These are phyloP conservation scores for Amblyteles armatorius DNA, from an alignment of 2,888 invertebrate species.

Conservation along the genomic window DNA sequence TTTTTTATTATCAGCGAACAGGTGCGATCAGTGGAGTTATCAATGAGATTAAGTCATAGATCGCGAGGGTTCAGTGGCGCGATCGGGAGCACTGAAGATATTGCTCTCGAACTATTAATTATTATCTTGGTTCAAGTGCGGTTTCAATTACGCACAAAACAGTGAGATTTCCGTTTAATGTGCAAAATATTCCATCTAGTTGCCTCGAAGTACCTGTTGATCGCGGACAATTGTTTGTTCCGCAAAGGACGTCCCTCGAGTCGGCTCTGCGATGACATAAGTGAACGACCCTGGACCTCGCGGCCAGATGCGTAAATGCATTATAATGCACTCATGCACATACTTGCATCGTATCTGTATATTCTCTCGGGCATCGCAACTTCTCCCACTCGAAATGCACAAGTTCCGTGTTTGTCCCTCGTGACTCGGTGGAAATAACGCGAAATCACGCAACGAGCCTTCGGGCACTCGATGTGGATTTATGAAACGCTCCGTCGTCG, in stretches of 20 bases:
- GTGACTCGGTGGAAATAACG: constrained; percentile 30
- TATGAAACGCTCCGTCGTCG: neutral
- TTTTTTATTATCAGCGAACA: no score
- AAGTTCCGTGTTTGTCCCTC: constrained; percentile 1
- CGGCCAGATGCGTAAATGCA: neutral
- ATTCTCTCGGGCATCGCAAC: no score
- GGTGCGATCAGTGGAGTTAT: no score
- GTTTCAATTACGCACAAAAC: constrained; percentile 3
- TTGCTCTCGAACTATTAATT: neutral
- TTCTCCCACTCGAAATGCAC: no score
- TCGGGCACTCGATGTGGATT: constrained; percentile 4
- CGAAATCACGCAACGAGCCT: constrained; percentile 40
- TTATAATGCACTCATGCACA: neutral
- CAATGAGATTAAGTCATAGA: no score
- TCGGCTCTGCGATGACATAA: constrained; percentile 4
- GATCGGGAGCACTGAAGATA: no score
- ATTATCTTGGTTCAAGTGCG: constrained; percentile 29
- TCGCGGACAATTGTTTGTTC: neutral
- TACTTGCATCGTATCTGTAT: neutral
- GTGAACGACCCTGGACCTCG: constrained; percentile 31
- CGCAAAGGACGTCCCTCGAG: neutral
- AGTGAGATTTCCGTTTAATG: constrained; percentile 9
- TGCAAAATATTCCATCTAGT: neutral
- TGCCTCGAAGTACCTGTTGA: neutral
- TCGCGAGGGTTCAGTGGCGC: no score